Evolutionary conservation across 2,797 vertebrate genomes (phyloP), one percentile per base, ranked within the genome.

Genomic region (Poecilia wingei): DNA sequence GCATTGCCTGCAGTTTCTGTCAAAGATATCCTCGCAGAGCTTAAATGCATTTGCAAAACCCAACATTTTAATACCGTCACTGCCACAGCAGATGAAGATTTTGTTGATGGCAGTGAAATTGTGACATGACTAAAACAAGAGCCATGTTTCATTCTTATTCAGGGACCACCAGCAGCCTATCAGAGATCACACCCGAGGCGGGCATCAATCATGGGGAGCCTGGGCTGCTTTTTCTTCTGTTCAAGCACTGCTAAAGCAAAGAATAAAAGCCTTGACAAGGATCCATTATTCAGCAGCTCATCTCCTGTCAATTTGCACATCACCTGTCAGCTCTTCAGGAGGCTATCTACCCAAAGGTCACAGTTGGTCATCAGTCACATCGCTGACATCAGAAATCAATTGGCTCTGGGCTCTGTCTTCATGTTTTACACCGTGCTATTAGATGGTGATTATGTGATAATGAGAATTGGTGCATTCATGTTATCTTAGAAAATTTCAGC

Each of bases 261-360:
- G 82, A 70, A 77, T 14, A 87, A 84, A 81, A 74, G 55, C 79
- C 82, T 64, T 88, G 85, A 93, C 88, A 88, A 77, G 76, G 77
- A 64, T 53, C 85, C 82, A 92, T 93, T 94, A 91, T 92, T 86
- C 78, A 82, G 80, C 79, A 87, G 90, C 87, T 92, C 87, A 89
- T 92, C 86, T 84, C 72, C 81, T 83, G 79, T 87, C 84, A 71
- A 83, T 84, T 88, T 80, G 74, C 84, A 83, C 79, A 3, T 93
- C 89, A 86, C 83, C 91, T 86, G 88, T 92, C 93, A 90, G 81
- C 74, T 46, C 31, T 39, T 55, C 47, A 10, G 72, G 59, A 45
- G 25, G 66, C 78, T 76, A 72, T 57, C 46, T 41, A 75, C 66
- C 69, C 82, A 72, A 61, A 82, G 88, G 89, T 88, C 79, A 0